These are phyloP conservation scores for Aphelenchoides fujianensis DNA, from an alignment of 1,140 invertebrate genomes.

Conservation along the genomic window DNA sequence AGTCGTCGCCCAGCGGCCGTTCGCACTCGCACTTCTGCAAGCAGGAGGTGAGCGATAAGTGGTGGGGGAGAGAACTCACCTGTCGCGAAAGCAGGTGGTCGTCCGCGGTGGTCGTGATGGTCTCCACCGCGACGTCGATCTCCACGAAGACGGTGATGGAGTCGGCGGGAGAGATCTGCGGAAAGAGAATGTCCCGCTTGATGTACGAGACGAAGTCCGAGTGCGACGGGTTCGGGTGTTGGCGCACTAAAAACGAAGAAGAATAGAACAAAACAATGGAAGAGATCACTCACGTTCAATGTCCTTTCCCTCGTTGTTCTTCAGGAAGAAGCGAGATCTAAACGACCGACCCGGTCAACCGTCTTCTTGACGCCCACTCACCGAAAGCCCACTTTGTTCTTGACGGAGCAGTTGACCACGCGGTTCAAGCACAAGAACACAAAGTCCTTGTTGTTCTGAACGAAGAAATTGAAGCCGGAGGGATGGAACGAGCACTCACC, in stretches of 20 bases:
- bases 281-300: slow-evolving; percentile 49
- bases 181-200: slow-evolving; percentile 60
- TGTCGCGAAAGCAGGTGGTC: slow-evolving; percentile 30
- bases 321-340: slow-evolving; percentile 57
- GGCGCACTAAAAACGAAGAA: slow-evolving; percentile 49
- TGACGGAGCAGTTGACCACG: slow-evolving; percentile 40
- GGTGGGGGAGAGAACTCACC: too few relatives aligned
- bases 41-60: background rate
- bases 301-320: slow-evolving; percentile 59
- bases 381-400: slow-evolving; percentile 61
- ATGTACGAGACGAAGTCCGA: slow-evolving; percentile 62
- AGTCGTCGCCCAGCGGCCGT: slow-evolving; percentile 53
- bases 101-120: slow-evolving; percentile 53
- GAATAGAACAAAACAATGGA: slow-evolving; percentile 5
- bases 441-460: slow-evolving; percentile 58
- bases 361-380: slow-evolving; percentile 20
- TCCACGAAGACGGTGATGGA: slow-evolving; percentile 61
- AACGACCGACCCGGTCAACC: slow-evolving; percentile 2
- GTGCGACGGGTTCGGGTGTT: slow-evolving; percentile 61
- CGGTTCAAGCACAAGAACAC: slow-evolving; percentile 61
- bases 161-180: slow-evolving; percentile 58
- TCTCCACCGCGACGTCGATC: slow-evolving; percentile 62
- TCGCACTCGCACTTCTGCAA: slow-evolving; percentile 38
- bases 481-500: slow-evolving; percentile 35
- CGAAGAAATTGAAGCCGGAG: background rate